A percentile compares a stretch with the other conserved stretches of the same genome.
These are phyloP conservation scores for Drosophila greeni DNA, from an alignment of 2,888 invertebrate species.

Conservation along the genomic window DNA sequence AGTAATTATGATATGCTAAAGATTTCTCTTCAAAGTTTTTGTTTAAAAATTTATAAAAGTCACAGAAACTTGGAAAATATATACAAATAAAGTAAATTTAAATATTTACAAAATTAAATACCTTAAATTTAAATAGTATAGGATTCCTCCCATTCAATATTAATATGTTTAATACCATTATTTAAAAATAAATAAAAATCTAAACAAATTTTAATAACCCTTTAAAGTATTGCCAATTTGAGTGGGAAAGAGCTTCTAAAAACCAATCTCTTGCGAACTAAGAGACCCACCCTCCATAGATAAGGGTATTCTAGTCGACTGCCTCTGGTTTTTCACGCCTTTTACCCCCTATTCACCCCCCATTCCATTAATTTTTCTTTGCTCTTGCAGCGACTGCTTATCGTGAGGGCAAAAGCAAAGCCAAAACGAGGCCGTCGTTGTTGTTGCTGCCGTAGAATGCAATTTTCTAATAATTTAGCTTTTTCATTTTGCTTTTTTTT, in stretches of 20 bases:
- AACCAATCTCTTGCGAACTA: background rate
- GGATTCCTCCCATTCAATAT: no score
- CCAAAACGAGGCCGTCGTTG: slow-evolving; percentile 66
- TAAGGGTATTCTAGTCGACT: slow-evolving; percentile 6
- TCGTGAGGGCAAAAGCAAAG: slow-evolving; percentile 67
- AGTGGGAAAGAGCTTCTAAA: background rate
- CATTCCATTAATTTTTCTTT: slow-evolving; percentile 28
- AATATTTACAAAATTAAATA: no score
- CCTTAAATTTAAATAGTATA: no score
- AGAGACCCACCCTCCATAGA: background rate
- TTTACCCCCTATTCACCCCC: slow-evolving; percentile 3
- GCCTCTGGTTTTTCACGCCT: slow-evolving; percentile 9
- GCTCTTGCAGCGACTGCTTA: slow-evolving; percentile 55
- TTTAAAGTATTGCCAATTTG: background rate
- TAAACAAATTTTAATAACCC: background rate
- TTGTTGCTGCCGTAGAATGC: slow-evolving; percentile 57
- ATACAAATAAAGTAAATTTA: background rate
- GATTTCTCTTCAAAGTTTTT: no score
- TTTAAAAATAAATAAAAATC: accelerated
- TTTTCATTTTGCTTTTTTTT: slow-evolving; percentile 25
- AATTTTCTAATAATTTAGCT: slow-evolving; percentile 72
- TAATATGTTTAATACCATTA: no score
- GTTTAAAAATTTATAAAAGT: background rate
- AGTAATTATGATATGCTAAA: background rate
- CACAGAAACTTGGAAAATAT: background rate